phyloP scores from a whole-genome alignment of 2,113 vertebrate species.

The Alligator mississippiensis region DNA sequence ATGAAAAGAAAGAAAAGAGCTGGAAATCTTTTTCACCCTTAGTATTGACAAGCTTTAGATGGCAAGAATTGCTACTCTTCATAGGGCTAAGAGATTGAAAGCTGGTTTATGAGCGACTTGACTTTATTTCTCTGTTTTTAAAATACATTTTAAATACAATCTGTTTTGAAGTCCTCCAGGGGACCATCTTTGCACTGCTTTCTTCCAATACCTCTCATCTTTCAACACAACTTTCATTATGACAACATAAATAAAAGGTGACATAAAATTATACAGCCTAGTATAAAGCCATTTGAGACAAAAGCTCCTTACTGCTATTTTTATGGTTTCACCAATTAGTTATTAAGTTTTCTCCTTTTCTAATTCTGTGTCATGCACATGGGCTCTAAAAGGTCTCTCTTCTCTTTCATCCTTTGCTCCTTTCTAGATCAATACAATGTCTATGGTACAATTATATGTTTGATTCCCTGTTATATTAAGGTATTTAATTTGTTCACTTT shows the following conservation, averaged over 20 bases:
- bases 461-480: constrained; percentile 1
- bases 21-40: constrained; percentile 46
- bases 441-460: not conserved
- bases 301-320: constrained; percentile 68
- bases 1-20: constrained; percentile 9
- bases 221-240: constrained; percentile 37
- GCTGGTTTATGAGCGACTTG: constrained; percentile 1
- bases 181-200: not conserved
- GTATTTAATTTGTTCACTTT: constrained; percentile 33
- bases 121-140: constrained; percentile 19
- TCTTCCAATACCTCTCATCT: constrained; percentile 15
- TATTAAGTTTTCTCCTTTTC: constrained; percentile 69
- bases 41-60: constrained; percentile 31
- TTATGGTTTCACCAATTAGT: constrained; percentile 68
- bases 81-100: constrained; percentile 23
- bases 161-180: constrained; percentile 9
- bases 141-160: constrained; percentile 31
- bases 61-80: constrained; percentile 28
- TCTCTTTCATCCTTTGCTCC: not conserved
- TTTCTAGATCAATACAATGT: not conserved
- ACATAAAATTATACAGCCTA: constrained; percentile 69
- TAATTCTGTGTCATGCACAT: constrained; percentile 23
- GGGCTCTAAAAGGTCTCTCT: not conserved
- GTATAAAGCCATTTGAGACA: constrained; percentile 66
- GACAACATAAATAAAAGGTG: constrained; percentile 75